phyloP scores from a whole-genome alignment of 2,797 vertebrate genomes.

The Sphaeramia orbicularis region DNA sequence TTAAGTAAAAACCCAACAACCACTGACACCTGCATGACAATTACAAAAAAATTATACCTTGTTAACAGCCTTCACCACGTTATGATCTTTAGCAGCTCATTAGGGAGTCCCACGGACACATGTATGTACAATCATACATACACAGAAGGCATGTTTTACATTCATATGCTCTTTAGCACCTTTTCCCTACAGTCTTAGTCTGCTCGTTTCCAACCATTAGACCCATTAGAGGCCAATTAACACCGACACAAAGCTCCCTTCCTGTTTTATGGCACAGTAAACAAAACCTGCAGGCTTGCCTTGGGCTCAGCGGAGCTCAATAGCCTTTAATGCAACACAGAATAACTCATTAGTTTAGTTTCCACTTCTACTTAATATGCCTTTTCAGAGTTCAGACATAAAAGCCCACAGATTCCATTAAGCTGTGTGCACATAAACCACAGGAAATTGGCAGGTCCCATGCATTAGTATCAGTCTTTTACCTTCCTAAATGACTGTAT shows the following conservation, averaged over 20 bases:
- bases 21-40: constrained; percentile 35
- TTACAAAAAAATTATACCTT: constrained; percentile 37
- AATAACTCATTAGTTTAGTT: constrained; percentile 48
- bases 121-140: constrained; percentile 33
- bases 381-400: constrained; percentile 8
- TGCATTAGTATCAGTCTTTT: not conserved
- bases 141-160: constrained; percentile 36
- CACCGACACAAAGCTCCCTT: constrained; percentile 76
- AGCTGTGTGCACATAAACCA: constrained; percentile 11
- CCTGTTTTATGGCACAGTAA: constrained; percentile 79
- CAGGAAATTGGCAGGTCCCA: constrained; percentile 5
- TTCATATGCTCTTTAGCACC: constrained; percentile 69
- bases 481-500: constrained; percentile 3
- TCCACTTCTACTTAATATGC: not conserved
- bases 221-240: constrained; percentile 82
- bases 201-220: constrained; percentile 75
- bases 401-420: constrained; percentile 14
- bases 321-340: constrained; percentile 35
- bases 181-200: constrained; percentile 59
- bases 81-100: constrained; percentile 61
- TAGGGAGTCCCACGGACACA: constrained; percentile 50
- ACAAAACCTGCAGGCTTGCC: constrained; percentile 70
- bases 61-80: constrained; percentile 51
- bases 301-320: constrained; percentile 40
- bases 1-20: constrained; percentile 32